phyloP scores from a whole-genome alignment of 2,797 vertebrate genomes.

The Aldrovandia affinis region DNA sequence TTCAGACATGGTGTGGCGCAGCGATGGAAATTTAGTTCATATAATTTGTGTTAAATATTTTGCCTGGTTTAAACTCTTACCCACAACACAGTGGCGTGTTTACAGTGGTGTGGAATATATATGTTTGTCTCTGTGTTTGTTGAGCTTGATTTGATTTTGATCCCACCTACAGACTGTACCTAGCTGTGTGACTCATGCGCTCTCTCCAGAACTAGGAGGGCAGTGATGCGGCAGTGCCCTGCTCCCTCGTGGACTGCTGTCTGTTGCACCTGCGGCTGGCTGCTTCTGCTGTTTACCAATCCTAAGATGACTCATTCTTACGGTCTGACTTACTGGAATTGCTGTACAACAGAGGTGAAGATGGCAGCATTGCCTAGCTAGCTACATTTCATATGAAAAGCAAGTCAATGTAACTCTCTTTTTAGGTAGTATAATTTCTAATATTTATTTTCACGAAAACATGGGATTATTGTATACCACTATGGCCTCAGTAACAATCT shows the following conservation, averaged over 20 bases:
- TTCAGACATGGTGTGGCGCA: neutral
- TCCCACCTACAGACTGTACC: neutral
- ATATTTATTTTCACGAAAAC: too few relatives aligned
- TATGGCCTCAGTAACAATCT: too few relatives aligned
- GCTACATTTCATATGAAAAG: too few relatives aligned
- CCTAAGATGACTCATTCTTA: slow-evolving; percentile 14
- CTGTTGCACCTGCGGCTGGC: neutral
- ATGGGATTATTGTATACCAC: too few relatives aligned
- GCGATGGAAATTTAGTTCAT: neutral
- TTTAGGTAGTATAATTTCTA: too few relatives aligned
- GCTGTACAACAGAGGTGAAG: neutral
- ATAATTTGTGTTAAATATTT: neutral
- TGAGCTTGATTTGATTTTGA: neutral
- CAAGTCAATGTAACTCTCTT: too few relatives aligned
- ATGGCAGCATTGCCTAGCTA: too few relatives aligned
- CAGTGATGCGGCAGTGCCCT: neutral
- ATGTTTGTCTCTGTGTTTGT: neutral
- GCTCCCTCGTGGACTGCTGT: neutral
- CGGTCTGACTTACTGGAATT: slow-evolving; percentile 4
- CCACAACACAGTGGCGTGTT: neutral
- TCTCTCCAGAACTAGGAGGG: neutral
- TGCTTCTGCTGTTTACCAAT: neutral
- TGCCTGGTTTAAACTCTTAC: neutral
- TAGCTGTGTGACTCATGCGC: slow-evolving; percentile 1
- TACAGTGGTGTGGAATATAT: neutral